Evolutionary conservation across 2,888 invertebrate species (phyloP), one percentile per base, ranked within the genome.

Genomic region (Rutpela maculata): DNA sequence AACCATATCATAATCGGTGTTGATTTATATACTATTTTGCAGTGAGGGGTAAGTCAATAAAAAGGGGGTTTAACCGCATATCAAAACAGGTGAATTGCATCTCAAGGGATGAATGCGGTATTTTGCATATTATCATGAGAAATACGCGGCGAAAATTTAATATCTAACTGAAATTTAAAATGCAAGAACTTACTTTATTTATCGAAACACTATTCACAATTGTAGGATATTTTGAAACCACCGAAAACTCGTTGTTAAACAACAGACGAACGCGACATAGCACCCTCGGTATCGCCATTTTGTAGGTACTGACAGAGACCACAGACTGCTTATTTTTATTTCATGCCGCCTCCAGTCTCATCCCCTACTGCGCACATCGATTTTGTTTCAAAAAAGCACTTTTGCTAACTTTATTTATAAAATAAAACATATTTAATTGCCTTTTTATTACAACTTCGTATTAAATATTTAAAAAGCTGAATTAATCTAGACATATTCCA

Each of bases 201-300:
- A 88, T 84, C 78, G 85, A 83, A 80, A 85, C 85, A 83, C 85
- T 85, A 81, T 86, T 89, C 72, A 85, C 81, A 78, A 88, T 72
- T 74, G 86, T 82, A 77, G 87, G 84, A 82, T 87, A 87, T 84
- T 88, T 88, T 77, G 87, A 86, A 87, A 89, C 84, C 84, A 85
- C 86, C 82, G 87, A 87, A 86, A 88, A 84, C 85, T 89, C 89
- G 87, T 87, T 88, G 85, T 86, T 86, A 84, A 87, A 83, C 71
- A 88, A 82, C 82, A 88, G 86, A 81, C 89, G 88, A 87, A 87
- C 86, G 82, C 88, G 88, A 85, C 87, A 89, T 86, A 88, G 85
- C 86, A 89, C 87, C 83, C 89, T 87, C 83, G 88, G 86, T 79
- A 89, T 85, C 88, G 89, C 89, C 89, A 89, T 89, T 88, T 89